Base-by-base conservation (phyloP, 2,888 invertebrate genomes). In the Allophyes oxyacanthae region DNA sequence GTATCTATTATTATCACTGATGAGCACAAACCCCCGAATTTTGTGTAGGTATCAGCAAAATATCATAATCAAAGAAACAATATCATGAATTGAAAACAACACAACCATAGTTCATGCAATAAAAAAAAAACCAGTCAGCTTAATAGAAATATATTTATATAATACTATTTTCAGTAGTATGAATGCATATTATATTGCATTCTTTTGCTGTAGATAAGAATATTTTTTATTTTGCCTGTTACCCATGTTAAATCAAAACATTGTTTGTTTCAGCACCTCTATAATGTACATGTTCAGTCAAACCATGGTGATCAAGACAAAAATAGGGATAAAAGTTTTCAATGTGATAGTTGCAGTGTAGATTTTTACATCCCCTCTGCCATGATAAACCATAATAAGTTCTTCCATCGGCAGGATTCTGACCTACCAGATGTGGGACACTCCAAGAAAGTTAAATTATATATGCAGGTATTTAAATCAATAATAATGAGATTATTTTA, bases 311-410 rank as follows among this genome's bases (percentile, higher is more conserved):
- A 73, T 6, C 72, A 72, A 53, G 76, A 76, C 41, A 70, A 72
- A 8, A 69, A n/a, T 14, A 75, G 80, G 36, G 70, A 78, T 1
- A 85, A 69, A n/a, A 71, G 75, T 14, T 90, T 92, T 43, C 87
- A 86, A 28, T 96, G 96, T 79, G 91, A 94, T 50, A 89, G 91
- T 43, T 96, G 96, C 72, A 86, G 92, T 69, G 95, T 95, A 8
- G 84, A 93, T 51, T 96, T 96, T 82, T 94, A 91, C 75, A 85
- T 93, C 30, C 83, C 92, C 3, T 89, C 94, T 38, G 96, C 96
- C 0, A 93, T 95, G 81, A 81, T 94, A 52, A 95, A 96, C 77
- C 96, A 96, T 73, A 94, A 92, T 52, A 92, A 89, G 64, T 94
- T 90, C 64, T 94, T 89, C 60, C 94, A 94, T 78, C 82, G 92